Evolutionary conservation across 30 jellyfish, hydroid and myxozoan genomes (phyloP).

Genomic region (Nemopilema nomurai): DNA sequence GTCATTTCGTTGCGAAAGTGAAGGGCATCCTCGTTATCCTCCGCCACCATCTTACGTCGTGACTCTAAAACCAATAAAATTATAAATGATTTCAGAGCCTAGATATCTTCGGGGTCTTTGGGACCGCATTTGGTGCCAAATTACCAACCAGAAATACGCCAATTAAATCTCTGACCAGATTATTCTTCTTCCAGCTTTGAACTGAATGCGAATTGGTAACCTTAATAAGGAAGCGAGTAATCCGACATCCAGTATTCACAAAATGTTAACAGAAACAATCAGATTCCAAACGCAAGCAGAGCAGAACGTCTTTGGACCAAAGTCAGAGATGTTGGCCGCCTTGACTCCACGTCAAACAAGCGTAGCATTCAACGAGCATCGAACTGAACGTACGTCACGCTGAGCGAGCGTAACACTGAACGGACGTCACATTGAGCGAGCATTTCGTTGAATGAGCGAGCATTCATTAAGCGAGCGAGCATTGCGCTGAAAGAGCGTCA

Average conservation of each 20-base stretch:
- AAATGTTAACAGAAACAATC: neutral
- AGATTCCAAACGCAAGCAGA: neutral
- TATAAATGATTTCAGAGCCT: too few relatives aligned
- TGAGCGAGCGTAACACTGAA: too few relatives aligned
- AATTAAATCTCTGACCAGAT: neutral
- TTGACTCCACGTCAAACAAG: neutral
- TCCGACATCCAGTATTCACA: neutral
- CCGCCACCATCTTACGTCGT: neutral
- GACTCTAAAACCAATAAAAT: neutral
- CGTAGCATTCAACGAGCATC: too few relatives aligned
- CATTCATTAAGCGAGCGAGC: too few relatives aligned
- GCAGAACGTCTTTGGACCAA: neutral
- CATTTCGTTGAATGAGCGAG: too few relatives aligned
- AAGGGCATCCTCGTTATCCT: neutral
- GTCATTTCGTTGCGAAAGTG: neutral
- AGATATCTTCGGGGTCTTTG: neutral
- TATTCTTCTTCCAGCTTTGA: neutral
- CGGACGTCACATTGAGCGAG: too few relatives aligned
- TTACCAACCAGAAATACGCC: neutral
- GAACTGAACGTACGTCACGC: too few relatives aligned
- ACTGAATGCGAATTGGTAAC: neutral
- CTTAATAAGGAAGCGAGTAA: neutral
- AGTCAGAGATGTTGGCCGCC: neutral
- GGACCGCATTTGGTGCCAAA: neutral
- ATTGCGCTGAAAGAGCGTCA: too few relatives aligned